A percentile compares a stretch with the other conserved stretches of the same genome.
Evolutionary conservation across 1,140 invertebrate genomes (phyloP).

Genomic region (Schmidtea mediterranea): DNA sequence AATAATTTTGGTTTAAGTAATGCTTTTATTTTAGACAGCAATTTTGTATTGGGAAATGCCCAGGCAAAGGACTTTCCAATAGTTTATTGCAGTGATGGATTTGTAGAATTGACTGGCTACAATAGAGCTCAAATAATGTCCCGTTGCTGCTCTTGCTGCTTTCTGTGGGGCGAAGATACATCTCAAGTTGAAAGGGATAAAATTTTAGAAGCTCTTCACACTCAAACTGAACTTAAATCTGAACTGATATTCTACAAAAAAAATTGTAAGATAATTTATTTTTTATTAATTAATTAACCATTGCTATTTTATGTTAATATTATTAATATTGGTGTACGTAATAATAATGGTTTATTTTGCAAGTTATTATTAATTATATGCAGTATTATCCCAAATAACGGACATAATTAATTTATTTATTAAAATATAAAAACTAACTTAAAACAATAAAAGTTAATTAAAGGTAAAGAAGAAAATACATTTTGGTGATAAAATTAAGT

Average conservation of each 20-base stretch:
- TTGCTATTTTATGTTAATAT: no score
- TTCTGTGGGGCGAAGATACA: constrained; percentile 67
- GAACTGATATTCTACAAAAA: constrained; percentile 82
- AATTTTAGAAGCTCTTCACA: constrained; percentile 60
- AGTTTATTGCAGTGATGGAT: constrained; percentile 6
- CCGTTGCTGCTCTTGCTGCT: constrained; percentile 77
- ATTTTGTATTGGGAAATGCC: constrained; percentile 6
- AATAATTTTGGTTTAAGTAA: no score
- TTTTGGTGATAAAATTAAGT: no score
- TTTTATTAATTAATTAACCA: constrained; percentile 1
- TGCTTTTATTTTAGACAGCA: constrained; percentile 3
- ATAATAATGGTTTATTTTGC: no score
- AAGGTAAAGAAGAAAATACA: no score
- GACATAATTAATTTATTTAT: no score
- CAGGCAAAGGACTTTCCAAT: constrained; percentile 4
- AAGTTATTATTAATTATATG: no score
- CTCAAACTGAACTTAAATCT: constrained; percentile 62
- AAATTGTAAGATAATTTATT: constrained; percentile 41
- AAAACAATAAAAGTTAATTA: no score
- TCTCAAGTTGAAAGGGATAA: constrained; percentile 54
- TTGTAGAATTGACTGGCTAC: constrained; percentile 3
- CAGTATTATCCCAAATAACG: no score
- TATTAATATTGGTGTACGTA: no score
- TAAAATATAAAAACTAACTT: no score
- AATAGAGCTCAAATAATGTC: constrained; percentile 29